Conservation (phyloP, 2,888 invertebrate genomes). For the Erebia aethiops region DNA sequence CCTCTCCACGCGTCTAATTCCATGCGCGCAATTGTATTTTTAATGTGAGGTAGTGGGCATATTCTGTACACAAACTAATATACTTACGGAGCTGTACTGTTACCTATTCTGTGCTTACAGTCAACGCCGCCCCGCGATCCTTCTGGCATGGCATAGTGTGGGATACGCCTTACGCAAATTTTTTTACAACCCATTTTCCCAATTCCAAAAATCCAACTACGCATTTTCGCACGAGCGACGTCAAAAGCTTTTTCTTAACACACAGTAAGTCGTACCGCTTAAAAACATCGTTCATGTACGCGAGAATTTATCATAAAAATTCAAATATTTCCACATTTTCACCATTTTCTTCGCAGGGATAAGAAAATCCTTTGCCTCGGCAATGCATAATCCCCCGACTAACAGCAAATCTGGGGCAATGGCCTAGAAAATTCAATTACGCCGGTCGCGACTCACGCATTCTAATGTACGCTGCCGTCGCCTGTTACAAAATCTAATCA, state of each 20-base stretch:
- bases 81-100: too few relatives aligned
- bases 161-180: too few relatives aligned
- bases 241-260: constrained; percentile 8
- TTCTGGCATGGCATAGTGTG: too few relatives aligned
- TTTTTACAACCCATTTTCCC: too few relatives aligned
- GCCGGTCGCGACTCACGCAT: constrained; percentile 72
- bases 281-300: constrained; percentile 17
- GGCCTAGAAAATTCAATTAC: constrained; percentile 81
- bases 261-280: constrained; percentile 7
- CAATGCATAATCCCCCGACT: constrained; percentile 55
- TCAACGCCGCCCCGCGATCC: too few relatives aligned
- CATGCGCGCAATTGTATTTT: too few relatives aligned
- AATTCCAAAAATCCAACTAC: not conserved
- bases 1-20: too few relatives aligned
- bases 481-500: constrained; percentile 77
- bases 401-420: constrained; percentile 64
- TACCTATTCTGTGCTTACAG: too few relatives aligned
- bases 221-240: not conserved
- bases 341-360: constrained; percentile 19
- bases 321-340: constrained; percentile 25
- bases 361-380: constrained; percentile 45
- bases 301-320: constrained; percentile 19
- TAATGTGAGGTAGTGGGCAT: too few relatives aligned
- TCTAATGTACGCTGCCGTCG: constrained; percentile 70
- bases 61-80: too few relatives aligned